Evolutionary conservation across 2,113 vertebrate species (phyloP).

Genomic region (Toxotes chatareus): DNA sequence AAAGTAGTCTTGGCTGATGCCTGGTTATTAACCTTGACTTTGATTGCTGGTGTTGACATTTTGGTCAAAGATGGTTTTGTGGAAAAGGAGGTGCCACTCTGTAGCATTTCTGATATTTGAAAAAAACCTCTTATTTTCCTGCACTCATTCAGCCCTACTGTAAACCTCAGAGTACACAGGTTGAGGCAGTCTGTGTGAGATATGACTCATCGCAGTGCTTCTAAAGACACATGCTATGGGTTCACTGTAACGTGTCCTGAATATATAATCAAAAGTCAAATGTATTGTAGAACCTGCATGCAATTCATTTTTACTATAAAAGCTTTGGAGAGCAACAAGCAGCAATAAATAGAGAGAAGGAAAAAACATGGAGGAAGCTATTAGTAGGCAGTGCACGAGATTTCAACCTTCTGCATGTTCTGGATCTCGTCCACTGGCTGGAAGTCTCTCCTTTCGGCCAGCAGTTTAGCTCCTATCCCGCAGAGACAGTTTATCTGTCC

Average conservation of each 20-base stretch:
- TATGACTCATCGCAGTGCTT: neutral
- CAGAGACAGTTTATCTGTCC: slow-evolving; percentile 38
- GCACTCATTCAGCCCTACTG: neutral
- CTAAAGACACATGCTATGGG: neutral
- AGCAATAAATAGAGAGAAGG: slow-evolving; percentile 11
- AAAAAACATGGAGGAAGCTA: neutral
- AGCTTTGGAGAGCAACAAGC: slow-evolving; percentile 4
- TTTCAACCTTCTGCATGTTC: slow-evolving; percentile 36
- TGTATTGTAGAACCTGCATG: neutral
- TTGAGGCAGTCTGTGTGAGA: neutral
- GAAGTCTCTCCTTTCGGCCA: slow-evolving; percentile 41
- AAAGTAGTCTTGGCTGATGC: neutral
- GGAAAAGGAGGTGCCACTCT: neutral
- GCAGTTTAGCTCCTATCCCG: slow-evolving; percentile 41
- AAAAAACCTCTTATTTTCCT: neutral
- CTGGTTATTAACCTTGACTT: neutral
- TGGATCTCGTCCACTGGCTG: slow-evolving; percentile 56
- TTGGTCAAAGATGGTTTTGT: no score
- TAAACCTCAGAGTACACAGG: neutral
- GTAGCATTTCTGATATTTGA: no score
- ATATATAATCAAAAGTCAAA: neutral
- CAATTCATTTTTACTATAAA: neutral
- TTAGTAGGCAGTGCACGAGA: slow-evolving; percentile 38
- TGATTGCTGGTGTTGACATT: no score
- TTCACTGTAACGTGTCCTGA: neutral